phyloP scores from a whole-genome alignment of 2,888 invertebrate species.

The Laothoe populi region DNA sequence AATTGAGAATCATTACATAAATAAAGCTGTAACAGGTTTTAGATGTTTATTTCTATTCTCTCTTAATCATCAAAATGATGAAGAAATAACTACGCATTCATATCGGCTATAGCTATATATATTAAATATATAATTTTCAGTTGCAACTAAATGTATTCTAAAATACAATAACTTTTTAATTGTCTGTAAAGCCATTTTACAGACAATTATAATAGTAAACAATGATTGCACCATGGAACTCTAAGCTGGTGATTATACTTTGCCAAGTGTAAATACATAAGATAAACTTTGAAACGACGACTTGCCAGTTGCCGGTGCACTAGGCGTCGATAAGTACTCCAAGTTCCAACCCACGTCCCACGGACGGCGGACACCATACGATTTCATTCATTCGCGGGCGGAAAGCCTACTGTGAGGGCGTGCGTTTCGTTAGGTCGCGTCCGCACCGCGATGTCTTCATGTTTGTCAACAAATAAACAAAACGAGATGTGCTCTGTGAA shows the following conservation, averaged over 20 bases:
- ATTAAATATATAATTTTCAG: no score
- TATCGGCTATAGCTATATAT: no score
- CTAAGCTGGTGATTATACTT: conserved; percentile 11
- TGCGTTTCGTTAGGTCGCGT: conserved; percentile 45
- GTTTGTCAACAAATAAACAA: conserved; percentile 72
- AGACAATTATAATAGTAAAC: not conserved
- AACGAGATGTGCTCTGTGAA: conserved; percentile 56
- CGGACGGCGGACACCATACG: conserved; percentile 14
- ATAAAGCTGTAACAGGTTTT: no score
- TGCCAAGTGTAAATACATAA: conserved; percentile 22
- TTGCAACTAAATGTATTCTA: no score
- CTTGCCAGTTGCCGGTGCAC: conserved; percentile 16
- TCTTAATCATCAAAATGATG: no score
- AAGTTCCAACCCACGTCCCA: conserved; percentile 4
- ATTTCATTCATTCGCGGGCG: conserved; percentile 66
- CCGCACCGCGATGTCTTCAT: conserved; percentile 64
- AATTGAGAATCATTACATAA: no score
- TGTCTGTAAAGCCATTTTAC: no score
- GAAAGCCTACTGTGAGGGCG: conserved; percentile 51
- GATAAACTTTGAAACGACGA: conserved; percentile 24
- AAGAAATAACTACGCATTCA: no score
- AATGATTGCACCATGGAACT: conserved; percentile 14
- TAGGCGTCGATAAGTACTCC: conserved; percentile 15
- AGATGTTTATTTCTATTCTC: no score
- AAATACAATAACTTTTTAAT: no score